These are phyloP conservation scores for Pseudomyrmex gracilis DNA, from an alignment of 1,140 invertebrate genomes.

Conservation along the genomic window DNA sequence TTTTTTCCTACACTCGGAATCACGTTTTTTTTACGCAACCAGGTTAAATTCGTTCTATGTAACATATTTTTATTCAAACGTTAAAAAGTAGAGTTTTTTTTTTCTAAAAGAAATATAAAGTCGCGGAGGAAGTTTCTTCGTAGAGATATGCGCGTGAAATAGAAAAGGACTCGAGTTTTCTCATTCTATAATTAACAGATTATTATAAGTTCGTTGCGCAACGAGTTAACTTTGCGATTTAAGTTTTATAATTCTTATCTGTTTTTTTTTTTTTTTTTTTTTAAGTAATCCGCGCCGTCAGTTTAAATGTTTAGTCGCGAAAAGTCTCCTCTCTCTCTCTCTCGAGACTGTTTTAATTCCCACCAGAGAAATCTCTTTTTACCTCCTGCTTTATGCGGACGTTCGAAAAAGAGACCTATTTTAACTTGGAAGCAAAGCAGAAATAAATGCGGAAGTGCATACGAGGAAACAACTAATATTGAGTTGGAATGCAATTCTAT, in stretches of 20 bases:
- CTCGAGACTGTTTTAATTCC: conserved; percentile 32
- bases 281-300: background rate
- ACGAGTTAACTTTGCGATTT: background rate
- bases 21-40: background rate
- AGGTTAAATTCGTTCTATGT: background rate
- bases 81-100: background rate
- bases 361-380: conserved; percentile 14
- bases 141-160: background rate
- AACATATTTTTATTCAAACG: background rate
- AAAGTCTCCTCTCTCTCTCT: conserved; percentile 33
- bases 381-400: background rate
- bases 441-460: conserved; percentile 27
- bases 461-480: background rate
- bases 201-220: background rate
- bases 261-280: conserved; percentile 9
- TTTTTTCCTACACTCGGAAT: background rate
- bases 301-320: conserved; percentile 1
- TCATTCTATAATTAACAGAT: background rate
- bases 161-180: background rate
- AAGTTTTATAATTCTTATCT: background rate
- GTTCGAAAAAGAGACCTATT: conserved; percentile 27
- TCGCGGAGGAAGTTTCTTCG: background rate
- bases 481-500: conserved; percentile 14
- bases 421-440: conserved; percentile 35
- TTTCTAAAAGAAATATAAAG: background rate